Percentiles rank a stretch among this genome's conserved stretches.
Evolutionary conservation across 1,140 invertebrate genomes (phyloP).

Genomic region (Danaus melanippus): DNA sequence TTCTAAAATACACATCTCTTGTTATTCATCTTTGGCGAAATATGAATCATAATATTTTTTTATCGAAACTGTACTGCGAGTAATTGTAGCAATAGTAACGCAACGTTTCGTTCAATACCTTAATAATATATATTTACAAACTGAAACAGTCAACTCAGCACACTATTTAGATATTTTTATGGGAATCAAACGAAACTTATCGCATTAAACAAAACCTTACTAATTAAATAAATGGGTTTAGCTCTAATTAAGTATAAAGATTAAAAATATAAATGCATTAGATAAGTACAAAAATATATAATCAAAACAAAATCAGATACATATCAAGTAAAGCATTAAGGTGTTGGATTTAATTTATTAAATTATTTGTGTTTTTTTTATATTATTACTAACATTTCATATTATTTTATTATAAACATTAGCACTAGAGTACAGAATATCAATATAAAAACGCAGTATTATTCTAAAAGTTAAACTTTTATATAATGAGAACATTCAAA

Average conservation of each 20-base stretch:
- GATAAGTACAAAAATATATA: slow-evolving; percentile 13
- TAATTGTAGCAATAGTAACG: slow-evolving; percentile 2
- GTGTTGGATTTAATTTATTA: too few relatives aligned
- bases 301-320: too few relatives aligned
- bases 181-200: slow-evolving; percentile 5
- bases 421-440: too few relatives aligned
- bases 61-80: slow-evolving; percentile 6
- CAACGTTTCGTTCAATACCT: slow-evolving; percentile 17
- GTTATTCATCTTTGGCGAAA: slow-evolving; percentile 48
- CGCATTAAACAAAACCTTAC: too few relatives aligned
- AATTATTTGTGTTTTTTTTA: too few relatives aligned
- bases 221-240: not conserved
- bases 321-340: too few relatives aligned
- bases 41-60: slow-evolving; percentile 33
- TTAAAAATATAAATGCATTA: slow-evolving; percentile 20
- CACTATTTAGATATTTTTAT: slow-evolving; percentile 9
- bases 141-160: slow-evolving; percentile 37
- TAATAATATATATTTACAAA: slow-evolving; percentile 41
- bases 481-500: too few relatives aligned
- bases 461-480: too few relatives aligned
- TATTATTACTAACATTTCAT: too few relatives aligned
- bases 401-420: too few relatives aligned
- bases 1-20: slow-evolving; percentile 28
- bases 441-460: too few relatives aligned
- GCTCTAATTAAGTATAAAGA: slow-evolving; percentile 8